Percentiles rank a stretch among this genome's conserved stretches.
phyloP scores from a whole-genome alignment of 2,797 vertebrate genomes.

The Echiichthys vipera region DNA sequence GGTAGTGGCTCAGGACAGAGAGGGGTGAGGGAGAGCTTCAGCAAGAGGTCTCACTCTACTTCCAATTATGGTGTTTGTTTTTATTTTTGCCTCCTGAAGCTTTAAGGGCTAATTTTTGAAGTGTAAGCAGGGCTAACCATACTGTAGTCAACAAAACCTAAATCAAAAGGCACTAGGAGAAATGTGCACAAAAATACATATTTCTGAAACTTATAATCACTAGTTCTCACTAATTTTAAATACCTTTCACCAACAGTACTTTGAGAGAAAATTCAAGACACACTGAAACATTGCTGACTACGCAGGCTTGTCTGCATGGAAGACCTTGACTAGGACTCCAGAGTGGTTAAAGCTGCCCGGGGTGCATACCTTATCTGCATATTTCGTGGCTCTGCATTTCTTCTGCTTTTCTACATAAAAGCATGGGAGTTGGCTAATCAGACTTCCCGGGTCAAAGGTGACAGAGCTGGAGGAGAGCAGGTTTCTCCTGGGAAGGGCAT shows the following conservation, averaged over 20 bases:
- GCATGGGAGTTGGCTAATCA: slow-evolving; percentile 72
- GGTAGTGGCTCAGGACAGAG: too few relatives aligned
- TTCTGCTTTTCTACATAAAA: slow-evolving; percentile 72
- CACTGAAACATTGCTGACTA: slow-evolving; percentile 63
- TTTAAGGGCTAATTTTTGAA: neutral
- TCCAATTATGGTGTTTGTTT: too few relatives aligned
- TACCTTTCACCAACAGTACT: neutral
- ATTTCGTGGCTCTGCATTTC: slow-evolving; percentile 75
- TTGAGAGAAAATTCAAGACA: slow-evolving; percentile 19
- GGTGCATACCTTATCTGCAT: slow-evolving; percentile 77
- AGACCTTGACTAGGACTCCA: slow-evolving; percentile 74
- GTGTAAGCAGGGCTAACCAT: neutral
- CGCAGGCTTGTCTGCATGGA: slow-evolving; percentile 31
- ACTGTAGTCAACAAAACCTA: neutral
- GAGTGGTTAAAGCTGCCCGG: slow-evolving; percentile 56
- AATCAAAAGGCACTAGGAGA: neutral
- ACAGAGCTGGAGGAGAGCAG: slow-evolving; percentile 59
- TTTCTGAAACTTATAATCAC: slow-evolving; percentile 19
- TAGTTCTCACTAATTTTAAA: neutral
- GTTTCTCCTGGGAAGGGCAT: slow-evolving; percentile 71
- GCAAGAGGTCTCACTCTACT: too few relatives aligned
- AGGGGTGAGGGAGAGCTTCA: too few relatives aligned
- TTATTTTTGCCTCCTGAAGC: too few relatives aligned
- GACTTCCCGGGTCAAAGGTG: slow-evolving; percentile 72
- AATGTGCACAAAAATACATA: neutral